A percentile compares a stretch with the other conserved stretches of the same genome.
These are phyloP conservation scores for Pitta sordida DNA, from an alignment of 2,113 vertebrate genomes.

Conservation along the genomic window DNA sequence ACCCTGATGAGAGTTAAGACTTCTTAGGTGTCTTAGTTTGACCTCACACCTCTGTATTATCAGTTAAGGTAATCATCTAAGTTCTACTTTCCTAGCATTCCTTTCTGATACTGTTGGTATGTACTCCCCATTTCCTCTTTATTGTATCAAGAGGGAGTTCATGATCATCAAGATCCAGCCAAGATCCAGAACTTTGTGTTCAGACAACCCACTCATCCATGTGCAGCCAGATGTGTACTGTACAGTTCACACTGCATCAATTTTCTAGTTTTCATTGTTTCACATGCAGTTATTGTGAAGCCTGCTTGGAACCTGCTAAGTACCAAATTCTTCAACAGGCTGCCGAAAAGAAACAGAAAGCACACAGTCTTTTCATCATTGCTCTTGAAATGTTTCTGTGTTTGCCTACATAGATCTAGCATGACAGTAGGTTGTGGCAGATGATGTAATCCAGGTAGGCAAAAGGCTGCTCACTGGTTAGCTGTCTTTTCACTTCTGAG, in stretches of 20 bases:
- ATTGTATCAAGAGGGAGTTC: not conserved
- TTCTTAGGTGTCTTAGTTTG: not conserved
- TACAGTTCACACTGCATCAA: not conserved
- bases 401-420: not conserved
- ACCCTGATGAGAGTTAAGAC: not conserved
- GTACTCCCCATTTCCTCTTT: not conserved
- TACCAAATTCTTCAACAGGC: not conserved
- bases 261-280: not conserved
- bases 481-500: not conserved
- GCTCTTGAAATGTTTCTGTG: not conserved
- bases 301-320: not conserved
- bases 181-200: not conserved
- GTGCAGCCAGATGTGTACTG: accelerated
- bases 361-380: not conserved
- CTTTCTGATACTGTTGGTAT: not conserved
- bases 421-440: not conserved
- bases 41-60: not conserved
- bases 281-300: not conserved
- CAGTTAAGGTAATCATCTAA: not conserved
- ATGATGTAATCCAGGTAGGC: not conserved
- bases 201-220: not conserved
- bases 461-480: not conserved
- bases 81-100: not conserved
- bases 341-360: not conserved
- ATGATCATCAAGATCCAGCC: not conserved